Evolutionary conservation across 35 echinoderm and acorn worm species (phyloP).

Genomic region (Apostichopus parvimensis): DNA sequence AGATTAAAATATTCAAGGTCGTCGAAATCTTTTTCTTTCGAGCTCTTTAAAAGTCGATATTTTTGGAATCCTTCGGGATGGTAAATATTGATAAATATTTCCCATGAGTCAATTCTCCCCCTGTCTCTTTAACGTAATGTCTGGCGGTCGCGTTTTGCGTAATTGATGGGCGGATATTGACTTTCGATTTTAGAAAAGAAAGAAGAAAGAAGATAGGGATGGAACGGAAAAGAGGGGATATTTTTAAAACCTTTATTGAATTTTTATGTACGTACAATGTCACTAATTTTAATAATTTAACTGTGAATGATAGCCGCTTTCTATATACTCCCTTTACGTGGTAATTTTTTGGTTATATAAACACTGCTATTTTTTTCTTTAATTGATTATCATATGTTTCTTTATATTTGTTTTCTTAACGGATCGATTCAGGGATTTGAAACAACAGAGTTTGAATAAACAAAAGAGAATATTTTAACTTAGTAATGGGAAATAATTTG

Average conservation of each 20-base stretch:
- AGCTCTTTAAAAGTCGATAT: constrained; percentile 19
- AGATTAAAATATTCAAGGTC: constrained; percentile 24
- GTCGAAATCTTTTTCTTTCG: background rate
- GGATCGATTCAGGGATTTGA: no score
- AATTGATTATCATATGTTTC: no score
- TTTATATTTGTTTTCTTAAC: no score
- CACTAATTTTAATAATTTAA: background rate
- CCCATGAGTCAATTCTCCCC: constrained; percentile 3
- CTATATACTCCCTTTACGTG: no score
- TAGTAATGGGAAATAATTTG: no score
- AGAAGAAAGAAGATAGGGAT: background rate
- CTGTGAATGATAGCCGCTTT: background rate
- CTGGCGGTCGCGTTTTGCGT: background rate
- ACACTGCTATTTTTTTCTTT: no score
- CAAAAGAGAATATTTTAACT: no score
- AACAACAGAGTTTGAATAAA: no score
- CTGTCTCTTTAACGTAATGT: background rate
- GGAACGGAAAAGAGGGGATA: background rate
- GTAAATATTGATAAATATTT: constrained; percentile 23
- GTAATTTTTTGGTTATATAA: no score
- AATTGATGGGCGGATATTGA: constrained; percentile 26
- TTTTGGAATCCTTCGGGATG: constrained; percentile 1
- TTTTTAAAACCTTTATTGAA: constrained; percentile 34
- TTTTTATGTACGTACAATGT: background rate
- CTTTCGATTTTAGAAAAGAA: background rate